Evolutionary conservation across 1,140 invertebrate species (phyloP).

Genomic region (Proctacanthus coquilletti): DNA sequence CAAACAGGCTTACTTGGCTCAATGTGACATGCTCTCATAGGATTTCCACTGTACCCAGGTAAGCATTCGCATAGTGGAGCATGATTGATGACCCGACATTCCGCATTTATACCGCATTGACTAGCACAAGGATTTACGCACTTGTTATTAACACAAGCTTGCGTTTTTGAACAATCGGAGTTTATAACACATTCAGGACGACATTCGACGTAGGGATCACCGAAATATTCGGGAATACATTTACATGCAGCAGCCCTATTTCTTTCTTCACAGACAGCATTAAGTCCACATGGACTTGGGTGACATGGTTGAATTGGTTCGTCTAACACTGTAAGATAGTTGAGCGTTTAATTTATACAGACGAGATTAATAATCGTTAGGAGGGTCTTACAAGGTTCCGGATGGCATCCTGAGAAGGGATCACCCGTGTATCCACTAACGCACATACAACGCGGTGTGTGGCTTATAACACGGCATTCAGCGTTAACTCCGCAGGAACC

Average conservation of each 20-base stretch:
- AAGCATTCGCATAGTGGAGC: slow-evolving; percentile 63
- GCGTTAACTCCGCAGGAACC: slow-evolving; percentile 55
- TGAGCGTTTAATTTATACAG: neutral
- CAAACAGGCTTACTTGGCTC: slow-evolving; percentile 20
- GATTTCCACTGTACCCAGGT: slow-evolving; percentile 59
- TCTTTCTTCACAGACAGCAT: slow-evolving; percentile 62
- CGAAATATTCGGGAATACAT: slow-evolving; percentile 51
- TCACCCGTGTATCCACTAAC: slow-evolving; percentile 51
- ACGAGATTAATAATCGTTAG: neutral
- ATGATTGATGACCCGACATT: slow-evolving; percentile 70
- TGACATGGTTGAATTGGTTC: slow-evolving; percentile 38
- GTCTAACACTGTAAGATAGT: slow-evolving; percentile 26
- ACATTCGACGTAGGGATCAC: slow-evolving; percentile 55
- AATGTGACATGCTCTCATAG: slow-evolving; percentile 46
- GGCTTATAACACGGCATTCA: slow-evolving; percentile 49
- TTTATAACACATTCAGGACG: slow-evolving; percentile 63
- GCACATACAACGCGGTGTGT: slow-evolving; percentile 52
- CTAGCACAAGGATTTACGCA: slow-evolving; percentile 68
- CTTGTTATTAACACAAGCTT: slow-evolving; percentile 67
- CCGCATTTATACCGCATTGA: slow-evolving; percentile 62
- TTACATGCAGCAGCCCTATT: slow-evolving; percentile 51
- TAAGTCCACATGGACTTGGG: slow-evolving; percentile 60
- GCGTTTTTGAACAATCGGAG: slow-evolving; percentile 54
- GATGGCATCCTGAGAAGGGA: slow-evolving; percentile 51
- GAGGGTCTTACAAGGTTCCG: slow-evolving; percentile 32